Evolutionary conservation across 2,113 vertebrate species (phyloP), one percentile per base, ranked within the genome.

Genomic region (Neolamprologus cancellatus): DNA sequence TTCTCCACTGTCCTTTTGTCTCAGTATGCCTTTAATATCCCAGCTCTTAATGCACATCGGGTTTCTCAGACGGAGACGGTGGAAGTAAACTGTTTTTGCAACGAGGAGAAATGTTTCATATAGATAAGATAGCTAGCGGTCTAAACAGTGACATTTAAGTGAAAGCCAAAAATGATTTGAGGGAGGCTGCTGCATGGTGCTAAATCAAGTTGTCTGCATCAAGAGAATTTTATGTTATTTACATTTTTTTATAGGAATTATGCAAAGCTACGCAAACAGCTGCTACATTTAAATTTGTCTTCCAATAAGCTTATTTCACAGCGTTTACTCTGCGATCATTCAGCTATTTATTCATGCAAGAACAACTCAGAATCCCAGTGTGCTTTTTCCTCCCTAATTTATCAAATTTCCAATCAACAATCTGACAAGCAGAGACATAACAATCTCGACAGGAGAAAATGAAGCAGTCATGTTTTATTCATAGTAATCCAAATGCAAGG

Each of bases 401-500:
- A 54, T 79, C 52, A 32, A 1, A 64, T 78, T 69, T 86, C 44
- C 39, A 76, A 80, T 83, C 52, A 12, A 81, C 34, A 81, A 17
- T 6, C 54, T 34, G 14, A 87, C 84, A 69, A 61, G 52, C 36
- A 18, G 48, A 34, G 23, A 85, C 59, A 3, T 7, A 61, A 48
- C 30, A 25, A 5, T 17, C 79, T 12, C 57, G 78, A 87, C 83
- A 74, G 74, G 23, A 81, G 71, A 78, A 79, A 87, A 90, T 61
- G 2, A 81, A 66, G 61, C 79, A 15, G 53, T 11, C 61, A 79
- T 90, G 84, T 87, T 93, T 92, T 76, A 88, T 91, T 89, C 87
- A 88, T 57, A 76, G 44, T 0, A 8, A 76, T 76, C 53, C 59
- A 79, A 84, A 85, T 71, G 66, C 81, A 7, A 53, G 71, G 57